A percentile compares a stretch with the other conserved stretches of the same genome.
These are phyloP conservation scores for Apotomis betuletana DNA, from an alignment of 2,888 invertebrate genomes.

Conservation along the genomic window DNA sequence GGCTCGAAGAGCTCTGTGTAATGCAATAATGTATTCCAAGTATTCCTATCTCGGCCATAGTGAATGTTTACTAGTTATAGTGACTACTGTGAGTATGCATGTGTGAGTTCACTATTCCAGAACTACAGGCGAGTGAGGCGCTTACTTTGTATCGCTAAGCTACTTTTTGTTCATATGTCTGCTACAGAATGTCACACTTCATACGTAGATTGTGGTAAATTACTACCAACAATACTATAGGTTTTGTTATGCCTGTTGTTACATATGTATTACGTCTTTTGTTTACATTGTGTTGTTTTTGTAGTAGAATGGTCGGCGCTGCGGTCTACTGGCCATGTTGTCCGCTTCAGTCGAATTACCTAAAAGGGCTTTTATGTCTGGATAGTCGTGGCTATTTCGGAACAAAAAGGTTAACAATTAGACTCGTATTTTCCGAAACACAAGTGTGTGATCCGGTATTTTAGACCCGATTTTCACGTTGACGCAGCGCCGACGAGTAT, in stretches of 20 bases:
- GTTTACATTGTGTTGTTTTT: slow-evolving; percentile 6
- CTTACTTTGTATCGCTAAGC: slow-evolving; percentile 26
- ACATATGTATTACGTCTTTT: not conserved
- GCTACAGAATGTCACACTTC: slow-evolving; percentile 13
- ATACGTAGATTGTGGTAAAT: slow-evolving; percentile 1
- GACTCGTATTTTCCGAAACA: too few relatives aligned
- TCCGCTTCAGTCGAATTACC: not conserved
- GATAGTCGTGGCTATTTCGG: too few relatives aligned
- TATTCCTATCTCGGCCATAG: slow-evolving; percentile 38
- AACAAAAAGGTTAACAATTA: too few relatives aligned
- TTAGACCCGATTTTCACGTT: not conserved
- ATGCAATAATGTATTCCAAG: slow-evolving; percentile 36
- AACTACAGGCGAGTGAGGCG: slow-evolving; percentile 5
- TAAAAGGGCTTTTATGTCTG: not conserved
- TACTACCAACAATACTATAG: slow-evolving; percentile 17
- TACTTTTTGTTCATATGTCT: slow-evolving; percentile 9
- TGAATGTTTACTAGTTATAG: slow-evolving; percentile 34
- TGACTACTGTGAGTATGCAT: slow-evolving; percentile 18
- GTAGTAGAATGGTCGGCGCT: slow-evolving; percentile 7
- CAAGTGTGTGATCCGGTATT: too few relatives aligned
- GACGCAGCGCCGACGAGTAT: not conserved
- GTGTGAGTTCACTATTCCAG: slow-evolving; percentile 20
- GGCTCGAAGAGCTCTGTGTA: slow-evolving; percentile 29
- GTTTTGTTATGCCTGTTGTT: slow-evolving; percentile 7
- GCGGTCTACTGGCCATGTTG: not conserved